Evolutionary conservation across 2,797 vertebrate genomes (phyloP), one percentile per base, ranked within the genome.

Genomic region (Threskiornis aethiopicus): DNA sequence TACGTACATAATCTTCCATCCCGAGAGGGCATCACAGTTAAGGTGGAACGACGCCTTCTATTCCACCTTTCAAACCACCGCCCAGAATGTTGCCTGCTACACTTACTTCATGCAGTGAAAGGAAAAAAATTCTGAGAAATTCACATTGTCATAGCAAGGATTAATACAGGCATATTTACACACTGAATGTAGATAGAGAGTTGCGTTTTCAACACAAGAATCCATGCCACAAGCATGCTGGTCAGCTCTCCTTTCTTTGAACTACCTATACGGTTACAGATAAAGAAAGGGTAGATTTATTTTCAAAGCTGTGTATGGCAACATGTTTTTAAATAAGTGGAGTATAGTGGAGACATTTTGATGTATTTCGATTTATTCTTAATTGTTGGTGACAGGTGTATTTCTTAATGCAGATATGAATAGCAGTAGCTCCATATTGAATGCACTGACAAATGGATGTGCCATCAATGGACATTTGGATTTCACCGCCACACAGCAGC

Each of bases 341-440:
- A 86, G 47, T 85, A 7, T 83, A 92, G 42, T 87, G 95, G 96
- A 95, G 78, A 89, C 44, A 1, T 90, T 93, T 94, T 96, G 78
- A 82, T 96, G 91, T 95, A 57, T 97, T 96, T 88, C 3, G 0
- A 42, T 95, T 90, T 96, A 95, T 91, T 96, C 95, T 96, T 97
- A 96, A 97, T 98, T 98, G 98, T 96, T 98, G 98, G 98, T 98
- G 98, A 98, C 98, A 98, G 99, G 98, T 98, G 97, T 98, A 97
- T 99, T 98, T 97, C 97, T 98, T 97, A 92, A 98, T 97, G 97
- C 98, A 98, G 98, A 98, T 98, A 51, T 97, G 98, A 98, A 96
- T 97, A 97, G 91, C 98, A 98, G 97, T 98, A 98, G 98, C 97
- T 96, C 96, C 97, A 95, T 98, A 96, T 96, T 97, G 97, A 98